Evolutionary conservation across 2,797 vertebrate species (phyloP).

Genomic region (Catamblyrhynchus diadema): DNA sequence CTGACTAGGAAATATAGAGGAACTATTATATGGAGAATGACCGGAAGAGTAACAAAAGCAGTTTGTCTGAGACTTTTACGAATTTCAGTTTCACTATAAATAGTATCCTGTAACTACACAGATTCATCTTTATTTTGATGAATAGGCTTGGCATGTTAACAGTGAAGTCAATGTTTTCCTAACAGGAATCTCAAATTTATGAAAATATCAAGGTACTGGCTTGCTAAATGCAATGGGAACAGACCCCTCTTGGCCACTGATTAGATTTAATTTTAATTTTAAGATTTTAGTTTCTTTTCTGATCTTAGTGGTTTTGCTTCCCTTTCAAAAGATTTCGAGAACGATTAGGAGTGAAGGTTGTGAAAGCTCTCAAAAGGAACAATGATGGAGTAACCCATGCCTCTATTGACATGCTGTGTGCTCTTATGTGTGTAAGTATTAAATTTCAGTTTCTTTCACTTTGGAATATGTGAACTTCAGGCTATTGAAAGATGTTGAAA

Average conservation of each 20-base stretch:
- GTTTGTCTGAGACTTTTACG: not conserved
- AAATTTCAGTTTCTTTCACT: not conserved
- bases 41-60: not conserved
- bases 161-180: not conserved
- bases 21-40: not conserved
- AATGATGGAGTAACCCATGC: conserved; percentile 94
- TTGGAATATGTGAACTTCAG: not conserved
- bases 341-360: conserved; percentile 94
- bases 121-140: not conserved
- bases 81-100: not conserved
- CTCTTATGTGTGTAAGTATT: conserved; percentile 99
- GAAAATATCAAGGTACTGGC: not conserved
- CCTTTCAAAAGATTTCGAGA: conserved; percentile 87
- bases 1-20: not conserved
- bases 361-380: conserved; percentile 97
- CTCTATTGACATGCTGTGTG: conserved; percentile 98
- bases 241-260: accelerated
- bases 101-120: not conserved
- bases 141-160: not conserved
- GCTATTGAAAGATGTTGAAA: not conserved
- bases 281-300: not conserved
- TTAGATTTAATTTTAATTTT: not conserved
- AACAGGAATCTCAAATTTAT: not conserved
- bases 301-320: not conserved
- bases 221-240: not conserved